These are phyloP conservation scores for Kryphioiulus occultus DNA, from an alignment of 2,888 invertebrate species.

Conservation along the genomic window DNA sequence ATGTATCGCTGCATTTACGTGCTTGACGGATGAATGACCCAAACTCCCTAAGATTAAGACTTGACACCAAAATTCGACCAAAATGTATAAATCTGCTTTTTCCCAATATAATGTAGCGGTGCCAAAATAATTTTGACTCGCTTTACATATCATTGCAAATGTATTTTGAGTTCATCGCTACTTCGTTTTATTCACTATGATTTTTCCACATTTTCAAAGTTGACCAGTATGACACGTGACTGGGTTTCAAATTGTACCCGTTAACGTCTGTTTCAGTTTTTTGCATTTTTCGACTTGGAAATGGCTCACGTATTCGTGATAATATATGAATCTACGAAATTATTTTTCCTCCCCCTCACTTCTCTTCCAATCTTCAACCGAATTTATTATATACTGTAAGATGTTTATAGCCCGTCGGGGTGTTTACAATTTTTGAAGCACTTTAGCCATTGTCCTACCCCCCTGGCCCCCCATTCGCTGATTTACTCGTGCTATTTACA, in stretches of 20 bases:
- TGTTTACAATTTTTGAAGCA: conserved; percentile 47
- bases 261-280: background rate
- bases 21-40: too few relatives aligned
- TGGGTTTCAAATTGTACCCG: background rate
- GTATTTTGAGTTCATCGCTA: too few relatives aligned
- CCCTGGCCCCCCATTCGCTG: background rate
- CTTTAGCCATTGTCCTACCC: conserved; percentile 25
- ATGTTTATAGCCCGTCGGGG: conserved; percentile 35
- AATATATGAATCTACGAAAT: background rate
- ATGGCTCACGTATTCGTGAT: background rate
- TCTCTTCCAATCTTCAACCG: conserved; percentile 38
- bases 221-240: background rate
- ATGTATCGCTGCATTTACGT: too few relatives aligned
- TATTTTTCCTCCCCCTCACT: background rate
- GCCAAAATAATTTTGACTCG: background rate
- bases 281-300: background rate
- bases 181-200: background rate
- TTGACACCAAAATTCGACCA: background rate
- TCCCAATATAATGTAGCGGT: background rate
- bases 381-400: conserved; percentile 30
- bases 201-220: background rate
- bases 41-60: too few relatives aligned
- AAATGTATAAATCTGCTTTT: background rate
- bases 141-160: background rate
- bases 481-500: background rate